Conservation (phyloP, 30 jellyfish, hydroid and myxozoan genomes). For the Nemopilema nomurai region DNA sequence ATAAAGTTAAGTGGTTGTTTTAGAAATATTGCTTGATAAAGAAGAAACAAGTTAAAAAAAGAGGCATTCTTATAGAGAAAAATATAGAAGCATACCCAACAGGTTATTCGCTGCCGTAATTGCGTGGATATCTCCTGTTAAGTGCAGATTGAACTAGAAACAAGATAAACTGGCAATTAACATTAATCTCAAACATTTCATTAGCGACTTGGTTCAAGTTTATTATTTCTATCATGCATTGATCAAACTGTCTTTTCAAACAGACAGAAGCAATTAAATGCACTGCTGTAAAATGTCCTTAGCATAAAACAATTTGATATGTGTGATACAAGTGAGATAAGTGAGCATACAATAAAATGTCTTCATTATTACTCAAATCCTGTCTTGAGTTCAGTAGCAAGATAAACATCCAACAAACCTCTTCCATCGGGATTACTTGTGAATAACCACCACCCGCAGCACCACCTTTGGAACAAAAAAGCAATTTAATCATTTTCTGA, state of each 20-base stretch:
- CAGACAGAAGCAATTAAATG: too few relatives aligned
- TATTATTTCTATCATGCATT: too few relatives aligned
- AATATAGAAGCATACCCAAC: conserved; percentile 54
- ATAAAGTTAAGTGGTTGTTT: not conserved
- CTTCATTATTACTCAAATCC: too few relatives aligned
- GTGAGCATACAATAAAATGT: too few relatives aligned
- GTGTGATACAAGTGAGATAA: too few relatives aligned
- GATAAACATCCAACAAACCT: conserved; percentile 32
- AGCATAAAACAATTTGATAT: too few relatives aligned
- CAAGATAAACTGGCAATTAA: not conserved
- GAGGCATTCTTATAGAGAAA: not conserved
- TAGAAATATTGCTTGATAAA: not conserved
- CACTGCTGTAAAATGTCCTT: too few relatives aligned
- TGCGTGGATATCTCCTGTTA: conserved; percentile 96
- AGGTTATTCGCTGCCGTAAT: conserved; percentile 94
- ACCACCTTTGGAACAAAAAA: conserved; percentile 68
- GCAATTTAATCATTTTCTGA: not conserved
- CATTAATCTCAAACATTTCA: not conserved
- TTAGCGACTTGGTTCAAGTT: not conserved
- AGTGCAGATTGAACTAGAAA: conserved; percentile 80
- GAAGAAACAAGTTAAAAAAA: not conserved
- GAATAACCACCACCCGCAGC: conserved; percentile 99
- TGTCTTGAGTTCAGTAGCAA: too few relatives aligned
- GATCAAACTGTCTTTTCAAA: too few relatives aligned
- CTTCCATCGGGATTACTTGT: conserved; percentile 97